These are phyloP conservation scores for Esperia sulphurella DNA, from an alignment of 2,888 invertebrate species.

Conservation along the genomic window DNA sequence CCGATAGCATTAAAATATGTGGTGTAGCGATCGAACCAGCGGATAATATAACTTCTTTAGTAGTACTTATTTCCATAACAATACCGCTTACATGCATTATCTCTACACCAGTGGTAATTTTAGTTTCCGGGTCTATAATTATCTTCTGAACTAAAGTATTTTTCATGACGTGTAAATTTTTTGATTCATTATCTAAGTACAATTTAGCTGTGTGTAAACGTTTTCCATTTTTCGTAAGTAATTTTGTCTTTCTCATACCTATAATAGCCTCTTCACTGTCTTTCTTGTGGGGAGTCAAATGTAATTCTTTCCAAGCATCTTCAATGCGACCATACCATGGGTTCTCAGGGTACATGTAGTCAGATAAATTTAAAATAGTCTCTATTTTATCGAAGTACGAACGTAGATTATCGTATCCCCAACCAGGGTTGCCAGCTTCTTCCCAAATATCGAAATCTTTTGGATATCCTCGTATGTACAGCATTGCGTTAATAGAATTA, in stretches of 20 bases:
- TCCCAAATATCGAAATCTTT: slow-evolving; percentile 79
- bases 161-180: slow-evolving; percentile 60
- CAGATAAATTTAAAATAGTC: slow-evolving; percentile 29
- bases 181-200: slow-evolving; percentile 43
- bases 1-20: slow-evolving; percentile 72
- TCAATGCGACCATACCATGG: slow-evolving; percentile 36
- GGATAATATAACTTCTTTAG: slow-evolving; percentile 70
- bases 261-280: slow-evolving; percentile 43
- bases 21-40: slow-evolving; percentile 72
- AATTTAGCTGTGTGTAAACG: slow-evolving; percentile 71
- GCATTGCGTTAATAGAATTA: slow-evolving; percentile 80
- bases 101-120: slow-evolving; percentile 54
- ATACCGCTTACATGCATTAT: slow-evolving; percentile 43
- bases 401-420: slow-evolving; percentile 72
- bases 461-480: slow-evolving; percentile 78
- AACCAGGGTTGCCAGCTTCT: slow-evolving; percentile 67
- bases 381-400: slow-evolving; percentile 66
- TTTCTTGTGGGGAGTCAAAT: slow-evolving; percentile 28
- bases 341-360: slow-evolving; percentile 18
- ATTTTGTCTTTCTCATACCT: slow-evolving; percentile 68
- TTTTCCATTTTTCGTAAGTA: slow-evolving; percentile 61
- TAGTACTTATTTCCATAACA: slow-evolving; percentile 41
- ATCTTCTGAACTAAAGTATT: slow-evolving; percentile 70
- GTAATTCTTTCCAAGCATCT: slow-evolving; percentile 58
- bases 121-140: slow-evolving; percentile 61